Evolutionary conservation across 1,140 invertebrate species (phyloP).

Genomic region (Oedothorax gibbosus): DNA sequence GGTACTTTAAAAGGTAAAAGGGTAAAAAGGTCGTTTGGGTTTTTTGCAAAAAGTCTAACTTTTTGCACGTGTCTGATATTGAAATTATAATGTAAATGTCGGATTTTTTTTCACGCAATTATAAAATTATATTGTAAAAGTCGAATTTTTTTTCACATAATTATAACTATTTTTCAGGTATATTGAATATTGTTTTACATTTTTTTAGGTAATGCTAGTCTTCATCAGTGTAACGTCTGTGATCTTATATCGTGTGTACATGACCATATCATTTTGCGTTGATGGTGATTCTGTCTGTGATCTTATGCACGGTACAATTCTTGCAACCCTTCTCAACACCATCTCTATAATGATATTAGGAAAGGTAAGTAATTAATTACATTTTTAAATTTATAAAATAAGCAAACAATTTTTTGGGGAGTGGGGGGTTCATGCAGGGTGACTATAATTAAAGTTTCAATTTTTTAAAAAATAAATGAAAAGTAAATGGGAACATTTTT

Average conservation of each 20-base stretch:
- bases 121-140: background rate
- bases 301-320: slow-evolving; percentile 66
- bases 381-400: background rate
- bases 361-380: slow-evolving; percentile 44
- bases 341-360: slow-evolving; percentile 69
- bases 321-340: slow-evolving; percentile 69
- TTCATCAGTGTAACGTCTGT: slow-evolving; percentile 64
- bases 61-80: no score
- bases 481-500: no score
- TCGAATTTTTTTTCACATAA: background rate
- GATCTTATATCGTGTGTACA: slow-evolving; percentile 67
- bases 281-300: slow-evolving; percentile 51
- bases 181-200: background rate
- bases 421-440: no score
- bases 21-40: no score
- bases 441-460: no score
- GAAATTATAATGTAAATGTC: no score
- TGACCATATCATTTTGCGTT: slow-evolving; percentile 67
- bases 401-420: background rate
- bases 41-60: no score
- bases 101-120: background rate
- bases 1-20: no score
- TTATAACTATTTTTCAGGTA: background rate
- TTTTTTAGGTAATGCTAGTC: slow-evolving; percentile 63
- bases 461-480: background rate